A percentile compares a stretch with the other conserved stretches of the same genome.
Evolutionary conservation across 2,888 invertebrate species (phyloP).

Genomic region (Hydriomena furcata): DNA sequence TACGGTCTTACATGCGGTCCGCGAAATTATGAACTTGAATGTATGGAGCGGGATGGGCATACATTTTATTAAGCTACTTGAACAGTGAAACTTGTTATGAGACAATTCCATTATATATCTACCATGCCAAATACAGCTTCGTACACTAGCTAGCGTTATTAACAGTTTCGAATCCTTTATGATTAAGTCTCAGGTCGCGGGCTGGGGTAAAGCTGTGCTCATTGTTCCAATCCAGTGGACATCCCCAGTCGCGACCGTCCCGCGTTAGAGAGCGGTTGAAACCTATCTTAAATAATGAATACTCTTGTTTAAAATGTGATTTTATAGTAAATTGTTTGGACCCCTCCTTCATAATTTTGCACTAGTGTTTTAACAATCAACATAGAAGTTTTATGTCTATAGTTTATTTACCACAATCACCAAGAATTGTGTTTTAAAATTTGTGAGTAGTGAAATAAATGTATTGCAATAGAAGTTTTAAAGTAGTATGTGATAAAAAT

Average conservation of each 20-base stretch:
- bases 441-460: no score
- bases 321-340: conserved; percentile 1
- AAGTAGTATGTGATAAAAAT: no score
- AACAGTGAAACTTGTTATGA: no score
- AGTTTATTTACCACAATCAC: no score
- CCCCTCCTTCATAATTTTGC: neutral
- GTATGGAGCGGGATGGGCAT: no score
- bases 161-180: conserved; percentile 6
- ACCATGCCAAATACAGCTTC: conserved; percentile 2
- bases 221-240: conserved; percentile 75
- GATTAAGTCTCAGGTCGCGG: conserved; percentile 36
- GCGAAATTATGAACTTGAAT: no score
- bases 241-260: conserved; percentile 63
- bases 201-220: conserved; percentile 64
- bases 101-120: neutral
- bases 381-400: no score
- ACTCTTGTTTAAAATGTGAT: conserved; percentile 10
- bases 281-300: conserved; percentile 28
- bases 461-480: neutral
- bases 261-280: conserved; percentile 50
- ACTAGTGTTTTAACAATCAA: no score
- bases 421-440: no score
- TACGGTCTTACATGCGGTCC: no score
- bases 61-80: no score
- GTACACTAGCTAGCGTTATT: conserved; percentile 2